phyloP scores from a whole-genome alignment of 2,113 vertebrate species.

The Megaptera novaeangliae region DNA sequence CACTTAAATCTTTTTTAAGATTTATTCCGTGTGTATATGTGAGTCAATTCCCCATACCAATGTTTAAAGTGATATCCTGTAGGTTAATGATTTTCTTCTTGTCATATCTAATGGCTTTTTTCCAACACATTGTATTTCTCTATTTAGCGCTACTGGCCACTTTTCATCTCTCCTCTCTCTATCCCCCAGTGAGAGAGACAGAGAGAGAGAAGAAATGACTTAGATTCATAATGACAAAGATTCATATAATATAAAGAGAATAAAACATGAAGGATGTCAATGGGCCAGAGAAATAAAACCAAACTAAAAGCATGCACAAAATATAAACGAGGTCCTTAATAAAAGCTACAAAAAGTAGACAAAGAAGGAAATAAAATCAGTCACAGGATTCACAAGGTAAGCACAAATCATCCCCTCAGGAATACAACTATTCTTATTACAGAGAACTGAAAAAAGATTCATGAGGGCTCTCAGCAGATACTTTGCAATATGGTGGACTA shows the following conservation, averaged over 20 bases:
- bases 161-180: neutral
- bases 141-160: neutral
- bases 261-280: neutral
- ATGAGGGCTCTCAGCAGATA: neutral
- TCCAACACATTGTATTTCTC: neutral
- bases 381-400: neutral
- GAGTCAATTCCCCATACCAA: neutral
- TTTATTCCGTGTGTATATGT: neutral
- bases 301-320: neutral
- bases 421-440: neutral
- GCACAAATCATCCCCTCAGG: neutral
- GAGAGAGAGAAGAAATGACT: neutral
- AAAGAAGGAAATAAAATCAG: neutral
- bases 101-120: neutral
- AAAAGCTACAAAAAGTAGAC: neutral
- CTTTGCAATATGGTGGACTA: neutral
- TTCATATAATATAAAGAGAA: neutral
- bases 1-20: neutral
- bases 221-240: neutral
- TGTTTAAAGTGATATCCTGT: neutral
- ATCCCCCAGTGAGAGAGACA: neutral
- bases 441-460: neutral
- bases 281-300: neutral
- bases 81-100: constrained; percentile 17
- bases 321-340: neutral